Base-by-base conservation (phyloP, 2,797 vertebrate species). In the Rachycentron canadum region DNA sequence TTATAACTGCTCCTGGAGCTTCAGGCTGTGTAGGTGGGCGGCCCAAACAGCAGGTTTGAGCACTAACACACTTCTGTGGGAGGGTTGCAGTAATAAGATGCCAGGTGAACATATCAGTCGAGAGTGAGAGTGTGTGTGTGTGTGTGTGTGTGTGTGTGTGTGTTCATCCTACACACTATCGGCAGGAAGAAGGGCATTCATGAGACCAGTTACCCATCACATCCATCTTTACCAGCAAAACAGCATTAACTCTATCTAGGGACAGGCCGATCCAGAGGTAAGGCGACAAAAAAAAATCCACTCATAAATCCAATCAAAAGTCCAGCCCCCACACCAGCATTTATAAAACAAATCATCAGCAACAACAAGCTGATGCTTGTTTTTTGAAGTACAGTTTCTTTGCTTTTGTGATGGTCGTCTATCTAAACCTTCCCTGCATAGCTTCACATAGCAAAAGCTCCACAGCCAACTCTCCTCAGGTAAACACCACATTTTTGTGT, bases 1-100 rank as follows among this genome's bases (percentile, higher is more conserved):
- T 41, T 49, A 7, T 1, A 55, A 30, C 56, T 64, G 69, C 63
- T 68, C 26, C 45, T 40, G 30, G 56, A 73, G n/a, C 63, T 68
- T 57, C 73, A 59, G 75, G 2, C 71, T 62, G 34, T 25, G 68
- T 69, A 61, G 60, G 85, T 61, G 69, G 79, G 67, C 73, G 74
- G 74, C 61, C 3, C 25, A 65, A 65, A 65, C 53, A 59, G 23
- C 6, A 19, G 40, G 45, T 13, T 69, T 16, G 68, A 72, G 52
- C 67, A 28, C 19, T 1, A 38, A 32, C 36, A 75, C 30, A 47
- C 45, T 40, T 60, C 70, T 71, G 67, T 75, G 59, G 68, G 78
- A 78, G 68, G 55, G 67, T 52, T 23, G 21, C 56, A 21, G 62
- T 36, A 41, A 67, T 50, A 32, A 62, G 43, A 41, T 63, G 40